phyloP scores from a whole-genome alignment of 2,113 vertebrate species.

The Mionectes macconnelli region DNA sequence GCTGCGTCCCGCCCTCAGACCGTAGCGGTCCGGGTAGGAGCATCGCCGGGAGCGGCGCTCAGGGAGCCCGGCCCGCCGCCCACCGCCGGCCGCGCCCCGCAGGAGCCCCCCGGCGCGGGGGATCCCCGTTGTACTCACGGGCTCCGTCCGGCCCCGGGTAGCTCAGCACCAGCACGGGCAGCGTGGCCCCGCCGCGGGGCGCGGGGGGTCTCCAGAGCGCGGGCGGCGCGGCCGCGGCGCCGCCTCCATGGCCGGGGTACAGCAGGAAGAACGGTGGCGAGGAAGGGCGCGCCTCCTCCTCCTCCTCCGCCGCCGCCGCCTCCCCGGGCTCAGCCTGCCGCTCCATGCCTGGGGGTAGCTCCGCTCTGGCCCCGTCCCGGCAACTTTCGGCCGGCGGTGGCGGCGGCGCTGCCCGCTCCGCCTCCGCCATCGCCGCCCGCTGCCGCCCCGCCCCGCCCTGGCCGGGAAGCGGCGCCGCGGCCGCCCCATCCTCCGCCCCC shows the following conservation, averaged over 20 bases:
- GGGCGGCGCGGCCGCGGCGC: conserved; percentile 56
- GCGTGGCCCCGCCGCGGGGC: conserved; percentile 47
- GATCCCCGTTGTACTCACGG: conserved; percentile 57
- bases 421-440: neutral
- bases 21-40: neutral
- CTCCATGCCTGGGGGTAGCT: neutral
- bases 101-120: neutral
- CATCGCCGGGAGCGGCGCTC: neutral
- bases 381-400: neutral
- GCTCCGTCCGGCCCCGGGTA: conserved; percentile 37
- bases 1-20: neutral
- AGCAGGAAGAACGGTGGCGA: conserved; percentile 76
- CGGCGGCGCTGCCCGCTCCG: neutral
- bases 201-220: conserved; percentile 61
- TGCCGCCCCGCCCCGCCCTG: conserved; percentile 56
- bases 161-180: conserved; percentile 70
- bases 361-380: neutral
- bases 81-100: neutral
- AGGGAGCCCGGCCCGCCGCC: neutral
- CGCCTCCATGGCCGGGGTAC: conserved; percentile 69
- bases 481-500: neutral
- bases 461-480: neutral
- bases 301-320: neutral
- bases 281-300: conserved; percentile 16
- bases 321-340: neutral